Percentiles rank a stretch among this genome's conserved stretches.
Conservation (phyloP, 2,113 vertebrate genomes). For the zebrafish (Danio rerio) region DNA sequence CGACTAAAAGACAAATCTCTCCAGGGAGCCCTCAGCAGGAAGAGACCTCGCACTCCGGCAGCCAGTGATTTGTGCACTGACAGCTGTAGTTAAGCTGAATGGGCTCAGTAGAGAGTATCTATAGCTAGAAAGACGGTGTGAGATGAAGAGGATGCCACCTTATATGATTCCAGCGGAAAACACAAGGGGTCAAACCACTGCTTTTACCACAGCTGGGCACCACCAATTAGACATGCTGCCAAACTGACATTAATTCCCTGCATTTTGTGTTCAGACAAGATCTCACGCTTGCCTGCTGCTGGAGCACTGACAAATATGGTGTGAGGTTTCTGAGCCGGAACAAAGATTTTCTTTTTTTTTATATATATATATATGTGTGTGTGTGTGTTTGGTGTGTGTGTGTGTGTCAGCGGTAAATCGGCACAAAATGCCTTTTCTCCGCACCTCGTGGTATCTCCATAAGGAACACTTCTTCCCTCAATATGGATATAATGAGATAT, state of each 20-base stretch:
- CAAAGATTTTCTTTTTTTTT: not conserved
- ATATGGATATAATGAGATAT: conserved; percentile 55
- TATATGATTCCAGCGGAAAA: conserved; percentile 49
- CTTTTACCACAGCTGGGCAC: conserved; percentile 62
- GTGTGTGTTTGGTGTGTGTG: conserved; percentile 31
- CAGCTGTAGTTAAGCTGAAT: conserved; percentile 9
- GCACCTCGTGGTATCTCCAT: conserved; percentile 32
- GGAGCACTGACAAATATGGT: not conserved
- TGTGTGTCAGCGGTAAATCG: conserved; percentile 7
- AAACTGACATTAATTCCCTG: conserved; percentile 39
- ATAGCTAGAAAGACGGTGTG: conserved; percentile 33
- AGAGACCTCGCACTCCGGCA: conserved; percentile 11
- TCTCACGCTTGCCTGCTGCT: not conserved
- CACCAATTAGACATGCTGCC: conserved; percentile 57
- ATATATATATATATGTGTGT: not conserved
- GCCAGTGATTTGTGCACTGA: conserved; percentile 44
- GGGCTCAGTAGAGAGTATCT: conserved; percentile 17
- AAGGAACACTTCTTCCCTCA: conserved; percentile 43
- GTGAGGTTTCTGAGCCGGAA: not conserved
- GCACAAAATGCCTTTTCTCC: conserved; percentile 23
- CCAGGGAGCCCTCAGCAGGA: conserved; percentile 36
- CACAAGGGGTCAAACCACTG: conserved; percentile 55
- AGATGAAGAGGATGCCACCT: conserved; percentile 53
- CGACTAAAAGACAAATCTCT: conserved; percentile 21
- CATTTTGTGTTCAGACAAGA: conserved; percentile 20